Evolutionary conservation across 1,140 invertebrate species (phyloP).

Genomic region (Helicorthomorpha holstii): DNA sequence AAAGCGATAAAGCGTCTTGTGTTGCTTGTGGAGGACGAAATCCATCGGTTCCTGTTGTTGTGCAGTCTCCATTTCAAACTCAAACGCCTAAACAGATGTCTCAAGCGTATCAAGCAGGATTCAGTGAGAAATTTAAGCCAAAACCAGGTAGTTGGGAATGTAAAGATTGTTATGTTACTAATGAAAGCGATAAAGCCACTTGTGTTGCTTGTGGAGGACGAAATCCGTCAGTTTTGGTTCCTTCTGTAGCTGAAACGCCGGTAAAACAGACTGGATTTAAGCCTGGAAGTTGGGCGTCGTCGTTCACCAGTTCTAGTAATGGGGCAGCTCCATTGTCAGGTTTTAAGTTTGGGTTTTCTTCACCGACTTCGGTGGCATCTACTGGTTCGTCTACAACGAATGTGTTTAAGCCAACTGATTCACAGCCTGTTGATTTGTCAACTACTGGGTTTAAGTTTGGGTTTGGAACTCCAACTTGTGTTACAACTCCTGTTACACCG

Average conservation of each 20-base stretch:
- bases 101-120: too few relatives aligned
- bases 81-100: too few relatives aligned
- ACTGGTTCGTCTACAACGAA: not conserved
- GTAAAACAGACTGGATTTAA: not conserved
- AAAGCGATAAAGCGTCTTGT: constrained; percentile 18
- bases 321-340: not conserved
- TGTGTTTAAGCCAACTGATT: too few relatives aligned
- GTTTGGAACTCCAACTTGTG: not conserved
- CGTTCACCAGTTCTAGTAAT: not conserved
- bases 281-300: too few relatives aligned
- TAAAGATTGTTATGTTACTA: constrained; percentile 20
- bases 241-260: constrained; percentile 2
- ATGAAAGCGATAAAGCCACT: constrained; percentile 16
- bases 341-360: constrained; percentile 13
- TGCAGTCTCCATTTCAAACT: too few relatives aligned
- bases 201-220: constrained; percentile 25
- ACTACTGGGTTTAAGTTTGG: too few relatives aligned
- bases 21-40: constrained; percentile 21
- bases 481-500: not conserved
- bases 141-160: constrained; percentile 25
- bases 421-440: too few relatives aligned
- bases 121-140: constrained; percentile 26
- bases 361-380: constrained; percentile 3
- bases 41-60: constrained; percentile 18
- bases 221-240: constrained; percentile 17